phyloP scores from a whole-genome alignment of 2,888 invertebrate genomes.

The Acanthopleura granulata region DNA sequence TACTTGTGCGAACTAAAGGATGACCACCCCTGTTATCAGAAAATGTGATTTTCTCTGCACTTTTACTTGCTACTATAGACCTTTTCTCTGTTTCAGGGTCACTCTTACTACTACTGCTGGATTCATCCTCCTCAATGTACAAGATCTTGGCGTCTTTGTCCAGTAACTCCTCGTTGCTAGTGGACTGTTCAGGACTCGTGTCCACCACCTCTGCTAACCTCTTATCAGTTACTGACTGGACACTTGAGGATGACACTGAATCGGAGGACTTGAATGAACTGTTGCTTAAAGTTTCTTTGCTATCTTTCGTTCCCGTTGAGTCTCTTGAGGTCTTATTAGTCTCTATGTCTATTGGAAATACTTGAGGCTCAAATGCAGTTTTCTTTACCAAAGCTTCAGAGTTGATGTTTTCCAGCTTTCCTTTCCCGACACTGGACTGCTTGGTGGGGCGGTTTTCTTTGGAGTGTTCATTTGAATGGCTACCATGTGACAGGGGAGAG shows the following conservation, averaged over 20 bases:
- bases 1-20: conserved; percentile 86
- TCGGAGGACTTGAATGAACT: conserved; percentile 20
- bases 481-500: neutral
- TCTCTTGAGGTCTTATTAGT: neutral
- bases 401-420: neutral
- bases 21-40: conserved; percentile 66
- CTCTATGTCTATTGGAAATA: neutral
- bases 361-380: neutral
- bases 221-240: conserved; percentile 20
- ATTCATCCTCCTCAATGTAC: conserved; percentile 29
- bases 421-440: neutral
- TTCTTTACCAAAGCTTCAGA: neutral
- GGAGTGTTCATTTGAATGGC: neutral
- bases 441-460: neutral
- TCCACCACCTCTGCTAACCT: neutral
- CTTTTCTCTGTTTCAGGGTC: conserved; percentile 27
- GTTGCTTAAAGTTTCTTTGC: conserved; percentile 15
- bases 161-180: neutral
- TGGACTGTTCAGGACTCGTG: neutral
- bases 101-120: conserved; percentile 34
- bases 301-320: conserved; percentile 13
- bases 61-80: conserved; percentile 51
- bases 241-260: conserved; percentile 17
- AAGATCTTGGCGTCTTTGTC: conserved; percentile 8
- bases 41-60: conserved; percentile 58